Evolutionary conservation across 30 jellyfish, hydroid and myxozoan species (phyloP), one percentile per base, ranked within the genome.

Genomic region (Aurelia coerulea): DNA sequence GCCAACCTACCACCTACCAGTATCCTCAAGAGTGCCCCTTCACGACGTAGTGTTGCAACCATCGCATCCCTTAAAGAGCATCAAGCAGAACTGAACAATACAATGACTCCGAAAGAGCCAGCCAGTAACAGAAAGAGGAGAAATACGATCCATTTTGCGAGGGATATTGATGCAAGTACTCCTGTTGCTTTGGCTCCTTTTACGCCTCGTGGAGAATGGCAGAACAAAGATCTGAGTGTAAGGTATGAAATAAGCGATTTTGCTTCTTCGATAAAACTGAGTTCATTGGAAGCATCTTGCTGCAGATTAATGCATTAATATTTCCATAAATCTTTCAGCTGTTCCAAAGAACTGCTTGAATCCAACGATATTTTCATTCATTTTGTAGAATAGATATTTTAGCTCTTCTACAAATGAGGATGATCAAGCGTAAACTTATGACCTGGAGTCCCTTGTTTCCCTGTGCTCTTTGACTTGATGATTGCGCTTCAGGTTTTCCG

Each of bases 141-240:
- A 74, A 74, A 85, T 16, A 75, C 94, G 18, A 37, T 85, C 18
- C 81, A 65, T 23, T 60, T 37, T 59, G 29, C 59, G 3, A 10
- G 76, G 16, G 74, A 72, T 16, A 23, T 5, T 14, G 70, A 65
- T 10, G 37, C 23, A 54, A 7, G 11, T 12, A 60, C 88, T 2
- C 84, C 88, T 16, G 72, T 54, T 7, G 79, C 49, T 52, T 39
- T 53, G 33, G 80, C 93, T n/a, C 88, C 93, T 33, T 73, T 73
- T 58, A 88, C 90, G 4, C 91, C 88, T 16, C 80, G 90, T n/a
- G 82, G 88, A 23, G 84, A 82, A 32, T 88, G 97, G 97, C 89
- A 80, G 49, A 88, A 88, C 80, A 83, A 88, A 50, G 75, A 75
- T 23, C 68, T 88, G 18, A 71, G 72, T 39, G 74, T 80, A 10